Base-by-base conservation (phyloP, 2,113 vertebrate species). In the Nyctibius bracteatus region DNA sequence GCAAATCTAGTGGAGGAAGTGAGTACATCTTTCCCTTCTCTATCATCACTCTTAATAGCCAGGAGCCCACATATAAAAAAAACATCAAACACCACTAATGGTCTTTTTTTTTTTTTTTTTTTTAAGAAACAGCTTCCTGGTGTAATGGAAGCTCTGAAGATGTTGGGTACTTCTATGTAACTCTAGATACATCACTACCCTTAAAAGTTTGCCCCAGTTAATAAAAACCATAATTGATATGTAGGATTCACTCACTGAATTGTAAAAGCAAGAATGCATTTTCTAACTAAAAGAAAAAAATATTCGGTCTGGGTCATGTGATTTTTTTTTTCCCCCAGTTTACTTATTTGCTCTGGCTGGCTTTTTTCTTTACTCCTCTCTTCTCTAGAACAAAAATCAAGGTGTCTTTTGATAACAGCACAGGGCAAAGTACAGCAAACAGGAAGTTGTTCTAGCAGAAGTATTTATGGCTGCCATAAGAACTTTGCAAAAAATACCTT, bases 381-480 rank as follows among this genome's bases (percentile, higher is more conserved):
- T 73, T 77, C 25, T 51, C n/a, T 33, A 66, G 54, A 75, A 74
- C 5, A 87, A 73, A 86, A 95, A 90, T n/a, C 61, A 92, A 96
- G 79, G 77, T 65, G 41, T 72, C 65, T 87, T 81, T 81, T 0
- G 0, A 19, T 55, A 95, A 67, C 2, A 2, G 61, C 57, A 84
- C 1, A 4, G 90, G 62, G 24, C 63, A 92, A 81, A 94, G 81
- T 86, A 73, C 82, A 74, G 70, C 90, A 33, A 94, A 93, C 67
- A 89, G 95, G 90, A 96, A 94, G 77, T 70, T 33, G 77, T 67
- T 66, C 21, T 28, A 63, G 49, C 28, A 91, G 25, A 88, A 73
- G 88, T 41, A 81, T 67, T 92, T 88, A 95, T 67, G 87, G 25
- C 88, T 79, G 54, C 77, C 57, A 0, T 8, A 30, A 75, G 47